A percentile compares a stretch with the other conserved stretches of the same genome.
These are phyloP conservation scores for Heterodera carotae DNA, from an alignment of 1,140 invertebrate genomes.

Conservation along the genomic window DNA sequence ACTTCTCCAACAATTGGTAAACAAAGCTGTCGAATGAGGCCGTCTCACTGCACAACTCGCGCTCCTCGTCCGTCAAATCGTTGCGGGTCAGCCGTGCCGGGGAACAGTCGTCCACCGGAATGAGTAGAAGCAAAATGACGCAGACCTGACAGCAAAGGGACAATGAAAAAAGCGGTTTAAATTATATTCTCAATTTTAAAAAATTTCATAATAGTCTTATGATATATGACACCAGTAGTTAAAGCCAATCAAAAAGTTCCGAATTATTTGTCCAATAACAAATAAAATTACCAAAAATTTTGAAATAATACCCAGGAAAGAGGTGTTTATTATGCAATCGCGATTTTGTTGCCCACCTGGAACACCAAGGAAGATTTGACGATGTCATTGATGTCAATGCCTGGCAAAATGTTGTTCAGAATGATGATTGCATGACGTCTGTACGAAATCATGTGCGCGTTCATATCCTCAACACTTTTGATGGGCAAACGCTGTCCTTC, in stretches of 20 bases:
- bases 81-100: constrained; percentile 72
- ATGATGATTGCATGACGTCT: constrained; percentile 80
- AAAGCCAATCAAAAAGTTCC: too few relatives aligned
- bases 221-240: too few relatives aligned
- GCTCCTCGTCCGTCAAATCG: constrained; percentile 75
- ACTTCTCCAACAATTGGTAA: constrained; percentile 79
- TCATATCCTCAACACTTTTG: constrained; percentile 33
- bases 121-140: constrained; percentile 28
- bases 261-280: too few relatives aligned
- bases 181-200: constrained; percentile 12
- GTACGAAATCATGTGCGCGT: constrained; percentile 43
- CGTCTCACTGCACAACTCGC: constrained; percentile 71
- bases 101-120: constrained; percentile 79
- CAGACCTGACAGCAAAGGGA: constrained; percentile 24
- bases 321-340: too few relatives aligned
- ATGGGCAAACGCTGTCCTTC: constrained; percentile 40
- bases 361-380: constrained; percentile 76
- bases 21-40: constrained; percentile 85
- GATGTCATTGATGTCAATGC: constrained; percentile 86
- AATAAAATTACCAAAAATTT: too few relatives aligned
- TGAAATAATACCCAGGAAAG: too few relatives aligned
- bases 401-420: constrained; percentile 78
- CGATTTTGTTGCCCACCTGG: too few relatives aligned
- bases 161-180: neutral
- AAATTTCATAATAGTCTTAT: too few relatives aligned